A percentile compares a stretch with the other conserved stretches of the same genome.
phyloP scores from a whole-genome alignment of 2,888 invertebrate species.

The Polyommatus icarus region DNA sequence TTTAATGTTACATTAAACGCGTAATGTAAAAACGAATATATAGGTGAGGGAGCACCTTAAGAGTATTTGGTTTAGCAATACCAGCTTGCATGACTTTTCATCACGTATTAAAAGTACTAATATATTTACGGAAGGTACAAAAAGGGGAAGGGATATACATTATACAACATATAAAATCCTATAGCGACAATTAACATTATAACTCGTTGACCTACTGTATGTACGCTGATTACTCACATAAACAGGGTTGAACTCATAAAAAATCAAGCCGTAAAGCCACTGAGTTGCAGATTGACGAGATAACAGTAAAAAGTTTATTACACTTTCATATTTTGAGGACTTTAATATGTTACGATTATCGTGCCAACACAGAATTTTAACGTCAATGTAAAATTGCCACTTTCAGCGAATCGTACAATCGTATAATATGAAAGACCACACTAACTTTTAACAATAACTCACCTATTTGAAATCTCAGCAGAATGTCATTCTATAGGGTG shows the following conservation, averaged over 20 bases:
- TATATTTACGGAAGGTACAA: not conserved
- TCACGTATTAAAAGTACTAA: too few species aligned
- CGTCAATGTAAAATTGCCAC: not conserved
- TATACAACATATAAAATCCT: not conserved
- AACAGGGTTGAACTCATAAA: conserved; percentile 15
- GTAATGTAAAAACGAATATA: too few species aligned
- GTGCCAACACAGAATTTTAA: not conserved
- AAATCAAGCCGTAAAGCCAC: conserved; percentile 19
- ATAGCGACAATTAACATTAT: conserved; percentile 12
- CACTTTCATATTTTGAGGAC: conserved; percentile 5
- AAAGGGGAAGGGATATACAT: not conserved
- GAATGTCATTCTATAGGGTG: too few species aligned
- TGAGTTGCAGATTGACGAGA: conserved; percentile 18
- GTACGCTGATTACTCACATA: not conserved
- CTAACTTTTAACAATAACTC: too few species aligned
- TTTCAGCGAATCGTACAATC: too few species aligned
- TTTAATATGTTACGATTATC: not conserved
- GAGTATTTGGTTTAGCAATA: too few species aligned
- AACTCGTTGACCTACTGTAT: conserved; percentile 4
- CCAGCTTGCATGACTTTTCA: too few species aligned
- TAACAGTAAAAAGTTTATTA: conserved; percentile 22
- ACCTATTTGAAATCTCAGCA: too few species aligned
- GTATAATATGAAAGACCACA: too few species aligned
- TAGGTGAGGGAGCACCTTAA: too few species aligned
- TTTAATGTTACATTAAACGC: too few species aligned